Conservation (phyloP, 2,888 invertebrate genomes). For the Pilophorus perplexus region DNA sequence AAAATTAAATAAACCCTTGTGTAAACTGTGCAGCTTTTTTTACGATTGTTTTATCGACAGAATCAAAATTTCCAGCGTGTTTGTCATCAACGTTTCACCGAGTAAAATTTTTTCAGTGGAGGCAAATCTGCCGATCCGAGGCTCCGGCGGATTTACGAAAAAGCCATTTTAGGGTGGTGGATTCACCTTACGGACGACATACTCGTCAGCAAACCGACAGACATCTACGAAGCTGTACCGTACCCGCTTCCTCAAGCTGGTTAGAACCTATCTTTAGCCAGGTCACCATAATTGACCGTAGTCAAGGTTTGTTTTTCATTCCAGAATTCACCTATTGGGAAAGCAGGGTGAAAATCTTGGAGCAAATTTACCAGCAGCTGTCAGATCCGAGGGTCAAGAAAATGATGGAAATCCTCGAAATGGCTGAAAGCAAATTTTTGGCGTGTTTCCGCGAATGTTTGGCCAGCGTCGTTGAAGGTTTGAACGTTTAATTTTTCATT, state of each 20-base stretch:
- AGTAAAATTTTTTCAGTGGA: slow-evolving; percentile 7
- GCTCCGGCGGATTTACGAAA: slow-evolving; percentile 31
- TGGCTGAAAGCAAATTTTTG: slow-evolving; percentile 65
- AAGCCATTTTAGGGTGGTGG: slow-evolving; percentile 29
- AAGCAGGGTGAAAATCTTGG: slow-evolving; percentile 73
- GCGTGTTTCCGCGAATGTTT: slow-evolving; percentile 32
- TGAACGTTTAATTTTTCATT: too few species aligned
- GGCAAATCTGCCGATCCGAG: slow-evolving; percentile 25
- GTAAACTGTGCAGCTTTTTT: too few species aligned
- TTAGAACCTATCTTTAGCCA: neutral
- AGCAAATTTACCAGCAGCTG: slow-evolving; percentile 82
- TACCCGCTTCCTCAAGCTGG: slow-evolving; percentile 28
- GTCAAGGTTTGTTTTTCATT: too few species aligned
- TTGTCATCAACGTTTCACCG: too few species aligned
- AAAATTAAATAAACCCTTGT: too few species aligned
- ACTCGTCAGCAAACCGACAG: slow-evolving; percentile 18
- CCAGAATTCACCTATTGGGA: slow-evolving; percentile 79
- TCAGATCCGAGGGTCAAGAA: slow-evolving; percentile 75
- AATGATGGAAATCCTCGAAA: slow-evolving; percentile 76
- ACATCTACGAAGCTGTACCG: neutral
- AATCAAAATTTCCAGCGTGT: too few species aligned
- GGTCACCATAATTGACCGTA: neutral
- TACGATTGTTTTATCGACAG: too few species aligned
- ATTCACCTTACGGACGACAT: slow-evolving; percentile 35
- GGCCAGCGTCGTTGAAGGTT: slow-evolving; percentile 23